Evolutionary conservation across 2,888 invertebrate species (phyloP), one percentile per base, ranked within the genome.

Genomic region (Nomada fabriciana): DNA sequence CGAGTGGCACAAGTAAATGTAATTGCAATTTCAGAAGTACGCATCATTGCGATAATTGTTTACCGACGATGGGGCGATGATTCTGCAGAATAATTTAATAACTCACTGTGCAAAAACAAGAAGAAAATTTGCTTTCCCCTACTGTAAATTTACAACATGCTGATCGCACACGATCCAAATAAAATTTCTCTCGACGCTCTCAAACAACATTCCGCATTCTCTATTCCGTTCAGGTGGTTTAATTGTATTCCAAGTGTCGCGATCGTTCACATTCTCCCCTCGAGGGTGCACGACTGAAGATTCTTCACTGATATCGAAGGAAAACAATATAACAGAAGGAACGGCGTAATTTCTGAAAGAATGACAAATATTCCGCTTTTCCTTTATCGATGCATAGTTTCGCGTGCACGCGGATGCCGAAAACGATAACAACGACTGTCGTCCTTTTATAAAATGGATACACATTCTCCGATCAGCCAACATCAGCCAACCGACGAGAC

Each of bases 401-500:
- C 50, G 47, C 23, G 23, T 36, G 10, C 42, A 25, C 47, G 15
- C 52, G 61, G 25, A 36, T 76, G 13, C 61, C 61, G 47, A 18
- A 76, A 61, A 69, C 61, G 53, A 52, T 29, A 63, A 23, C 63
- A 50, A 63, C 36, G 53, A 43, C 18, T 23, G 63, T 63, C 29
- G 55, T 42, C 5, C 55, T 43, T 3, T 29, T 36, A 23, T 53
- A 57, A 55, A 76, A 70, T 47, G 53, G 61, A 47, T 63, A 57
- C 79, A 68, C 55, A 71, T 71, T 79, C 67, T 70, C 67, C 78
- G 42, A 68, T 74, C 11, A 13, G 74, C 79, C 74, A 81, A 81
- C 74, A 81, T 55, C n/a, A 42, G 53, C 29, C 53, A 53, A 25
- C 68, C 68, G 61, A n/a, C 23, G 52, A 25, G 65, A 60, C 67